Evolutionary conservation across 2,888 invertebrate species (phyloP).

Genomic region (Lysandra coridon): DNA sequence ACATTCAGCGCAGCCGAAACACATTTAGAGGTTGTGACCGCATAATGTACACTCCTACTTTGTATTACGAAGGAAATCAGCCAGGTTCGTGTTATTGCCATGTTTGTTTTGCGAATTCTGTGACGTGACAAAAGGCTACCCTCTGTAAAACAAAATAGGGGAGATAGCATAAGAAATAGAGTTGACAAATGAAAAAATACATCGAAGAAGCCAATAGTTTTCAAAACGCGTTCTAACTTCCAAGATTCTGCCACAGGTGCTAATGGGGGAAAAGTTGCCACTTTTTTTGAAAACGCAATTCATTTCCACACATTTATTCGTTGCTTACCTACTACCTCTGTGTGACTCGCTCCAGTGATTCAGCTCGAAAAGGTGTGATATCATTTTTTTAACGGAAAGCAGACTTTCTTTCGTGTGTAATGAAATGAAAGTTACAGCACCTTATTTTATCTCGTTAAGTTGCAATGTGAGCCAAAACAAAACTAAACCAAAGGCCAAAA

Average conservation of each 20-base stretch:
- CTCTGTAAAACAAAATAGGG: background rate
- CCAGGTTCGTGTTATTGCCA: background rate
- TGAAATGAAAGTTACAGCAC: background rate
- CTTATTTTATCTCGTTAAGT: background rate
- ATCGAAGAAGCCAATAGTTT: background rate
- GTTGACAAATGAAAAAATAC: no score
- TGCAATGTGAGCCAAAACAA: background rate
- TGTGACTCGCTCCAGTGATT: conserved; percentile 5
- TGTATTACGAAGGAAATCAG: background rate
- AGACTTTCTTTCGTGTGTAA: background rate
- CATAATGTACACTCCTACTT: background rate
- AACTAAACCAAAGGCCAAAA: background rate
- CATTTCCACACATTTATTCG: background rate
- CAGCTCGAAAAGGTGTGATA: conserved; percentile 10
- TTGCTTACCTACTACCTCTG: background rate
- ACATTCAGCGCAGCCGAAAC: conserved; percentile 20
- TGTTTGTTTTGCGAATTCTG: background rate
- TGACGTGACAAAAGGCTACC: background rate
- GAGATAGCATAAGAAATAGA: no score
- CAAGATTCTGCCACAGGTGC: background rate
- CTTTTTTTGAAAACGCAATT: background rate
- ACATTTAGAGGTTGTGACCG: conserved; percentile 21
- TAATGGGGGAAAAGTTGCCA: background rate
- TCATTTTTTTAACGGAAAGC: conserved; percentile 2
- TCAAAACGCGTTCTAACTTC: no score